Percentiles rank a stretch among this genome's conserved stretches.
These are phyloP conservation scores for Alviniconcha marisindica DNA, from an alignment of 1,140 invertebrate species.

Conservation along the genomic window DNA sequence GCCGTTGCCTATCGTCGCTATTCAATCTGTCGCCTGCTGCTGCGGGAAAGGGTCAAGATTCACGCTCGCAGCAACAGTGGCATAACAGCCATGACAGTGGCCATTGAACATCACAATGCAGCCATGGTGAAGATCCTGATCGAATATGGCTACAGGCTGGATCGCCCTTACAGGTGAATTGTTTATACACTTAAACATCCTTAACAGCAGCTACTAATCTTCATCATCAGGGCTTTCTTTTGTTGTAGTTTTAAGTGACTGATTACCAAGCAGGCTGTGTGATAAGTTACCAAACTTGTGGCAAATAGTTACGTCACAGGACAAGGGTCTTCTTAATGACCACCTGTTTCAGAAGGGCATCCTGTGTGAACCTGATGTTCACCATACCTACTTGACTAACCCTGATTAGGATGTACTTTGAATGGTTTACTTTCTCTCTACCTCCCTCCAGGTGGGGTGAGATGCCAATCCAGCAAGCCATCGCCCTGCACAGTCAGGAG, in stretches of 20 bases:
- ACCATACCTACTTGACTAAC: too few relatives aligned
- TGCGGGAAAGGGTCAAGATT: slow-evolving; percentile 63
- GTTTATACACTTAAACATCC: neutral
- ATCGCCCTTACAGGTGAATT: slow-evolving; percentile 57
- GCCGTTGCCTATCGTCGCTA: slow-evolving; percentile 67
- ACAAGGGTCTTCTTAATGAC: too few relatives aligned
- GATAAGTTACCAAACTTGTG: too few relatives aligned
- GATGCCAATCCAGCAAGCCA: slow-evolving; percentile 71
- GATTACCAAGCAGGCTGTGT: too few relatives aligned
- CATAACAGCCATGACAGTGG: slow-evolving; percentile 69
- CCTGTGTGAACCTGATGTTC: too few relatives aligned
- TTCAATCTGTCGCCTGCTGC: slow-evolving; percentile 66
- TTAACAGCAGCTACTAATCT: neutral
- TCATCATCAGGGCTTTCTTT: neutral
- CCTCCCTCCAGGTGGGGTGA: slow-evolving; percentile 59
- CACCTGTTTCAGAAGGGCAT: too few relatives aligned
- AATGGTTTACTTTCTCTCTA: neutral
- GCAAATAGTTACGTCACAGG: too few relatives aligned
- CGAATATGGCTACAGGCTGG: slow-evolving; percentile 66
- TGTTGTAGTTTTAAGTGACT: too few relatives aligned
- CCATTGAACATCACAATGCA: slow-evolving; percentile 69
- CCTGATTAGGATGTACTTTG: too few relatives aligned
- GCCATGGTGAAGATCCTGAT: slow-evolving; percentile 66
- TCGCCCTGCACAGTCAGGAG: slow-evolving; percentile 66
- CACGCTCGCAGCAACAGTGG: slow-evolving; percentile 63